These are phyloP conservation scores for Gymnosoma rotundatum DNA, from an alignment of 2,888 invertebrate species.

Conservation along the genomic window DNA sequence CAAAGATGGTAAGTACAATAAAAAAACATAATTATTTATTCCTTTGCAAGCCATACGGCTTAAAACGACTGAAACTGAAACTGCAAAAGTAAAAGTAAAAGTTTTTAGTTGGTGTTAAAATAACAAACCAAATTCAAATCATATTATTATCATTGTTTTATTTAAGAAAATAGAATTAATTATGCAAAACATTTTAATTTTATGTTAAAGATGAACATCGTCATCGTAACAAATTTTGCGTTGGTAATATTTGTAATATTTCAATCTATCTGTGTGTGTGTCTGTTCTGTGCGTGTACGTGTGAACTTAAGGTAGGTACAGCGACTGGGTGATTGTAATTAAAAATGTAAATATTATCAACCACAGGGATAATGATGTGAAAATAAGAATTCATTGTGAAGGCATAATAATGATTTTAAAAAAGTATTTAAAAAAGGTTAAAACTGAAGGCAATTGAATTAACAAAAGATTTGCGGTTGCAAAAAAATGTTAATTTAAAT, in stretches of 20 bases:
- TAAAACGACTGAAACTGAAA: neutral
- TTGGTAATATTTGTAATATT: constrained; percentile 28
- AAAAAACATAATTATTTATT: neutral
- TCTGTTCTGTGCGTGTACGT: neutral
- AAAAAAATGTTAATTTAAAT: neutral
- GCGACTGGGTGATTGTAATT: constrained; percentile 42
- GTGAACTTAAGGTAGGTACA: neutral
- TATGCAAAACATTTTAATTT: constrained; percentile 68
- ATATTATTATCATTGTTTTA: constrained; percentile 64
- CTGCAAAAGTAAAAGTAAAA: neutral
- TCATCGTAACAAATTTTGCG: neutral
- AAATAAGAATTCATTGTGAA: constrained; percentile 29
- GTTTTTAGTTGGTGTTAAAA: constrained; percentile 60
- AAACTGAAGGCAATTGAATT: neutral
- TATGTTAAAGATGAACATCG: constrained; percentile 18
- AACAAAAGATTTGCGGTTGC: no score
- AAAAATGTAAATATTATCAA: constrained; percentile 62
- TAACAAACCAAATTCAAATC: constrained; percentile 64
- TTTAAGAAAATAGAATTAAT: constrained; percentile 69
- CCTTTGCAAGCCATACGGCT: neutral
- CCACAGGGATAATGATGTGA: constrained; percentile 62
- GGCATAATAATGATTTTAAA: constrained; percentile 41
- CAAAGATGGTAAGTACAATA: constrained; percentile 92
- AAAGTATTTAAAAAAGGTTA: no score
- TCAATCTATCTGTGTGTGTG: neutral